Evolutionary conservation across 1,140 invertebrate genomes (phyloP).

Genomic region (Hylyphantes graminicola): DNA sequence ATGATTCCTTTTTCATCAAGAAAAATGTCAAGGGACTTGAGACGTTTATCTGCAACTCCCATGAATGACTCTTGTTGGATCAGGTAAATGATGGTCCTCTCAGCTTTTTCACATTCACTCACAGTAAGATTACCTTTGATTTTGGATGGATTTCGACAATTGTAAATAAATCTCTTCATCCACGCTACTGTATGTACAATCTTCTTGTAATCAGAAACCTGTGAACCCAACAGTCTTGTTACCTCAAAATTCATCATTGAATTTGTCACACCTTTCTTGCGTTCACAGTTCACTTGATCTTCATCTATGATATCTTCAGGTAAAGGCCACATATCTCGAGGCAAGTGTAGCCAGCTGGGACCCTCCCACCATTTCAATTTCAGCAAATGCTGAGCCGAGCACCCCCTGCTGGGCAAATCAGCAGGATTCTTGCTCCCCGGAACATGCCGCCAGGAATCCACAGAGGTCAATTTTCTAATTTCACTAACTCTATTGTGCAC

Average conservation of each 20-base stretch:
- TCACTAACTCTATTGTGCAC: constrained; percentile 17
- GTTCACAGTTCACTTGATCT: constrained; percentile 6
- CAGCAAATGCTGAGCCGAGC: background rate
- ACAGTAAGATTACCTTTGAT: background rate
- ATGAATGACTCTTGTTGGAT: constrained; percentile 19
- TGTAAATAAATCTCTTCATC: background rate
- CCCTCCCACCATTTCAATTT: constrained; percentile 23
- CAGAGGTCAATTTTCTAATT: background rate
- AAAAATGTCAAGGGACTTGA: background rate
- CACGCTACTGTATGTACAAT: constrained; percentile 17
- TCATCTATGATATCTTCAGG: background rate
- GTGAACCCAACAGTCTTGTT: background rate
- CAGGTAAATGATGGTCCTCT: constrained; percentile 1
- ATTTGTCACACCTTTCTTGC: constrained; percentile 5
- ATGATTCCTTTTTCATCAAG: constrained; percentile 22
- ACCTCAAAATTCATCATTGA: background rate
- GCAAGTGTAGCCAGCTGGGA: background rate
- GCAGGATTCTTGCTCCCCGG: constrained; percentile 21
- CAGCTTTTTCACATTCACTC: constrained; percentile 14
- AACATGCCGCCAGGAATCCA: constrained; percentile 2
- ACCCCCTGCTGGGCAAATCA: background rate
- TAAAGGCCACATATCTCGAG: constrained; percentile 26
- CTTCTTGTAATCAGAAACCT: constrained; percentile 1
- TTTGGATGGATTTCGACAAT: constrained; percentile 10
- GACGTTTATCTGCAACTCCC: constrained; percentile 9